Conservation (phyloP, 2,113 vertebrate species). For the Cyphomyrus discorhynchus region DNA sequence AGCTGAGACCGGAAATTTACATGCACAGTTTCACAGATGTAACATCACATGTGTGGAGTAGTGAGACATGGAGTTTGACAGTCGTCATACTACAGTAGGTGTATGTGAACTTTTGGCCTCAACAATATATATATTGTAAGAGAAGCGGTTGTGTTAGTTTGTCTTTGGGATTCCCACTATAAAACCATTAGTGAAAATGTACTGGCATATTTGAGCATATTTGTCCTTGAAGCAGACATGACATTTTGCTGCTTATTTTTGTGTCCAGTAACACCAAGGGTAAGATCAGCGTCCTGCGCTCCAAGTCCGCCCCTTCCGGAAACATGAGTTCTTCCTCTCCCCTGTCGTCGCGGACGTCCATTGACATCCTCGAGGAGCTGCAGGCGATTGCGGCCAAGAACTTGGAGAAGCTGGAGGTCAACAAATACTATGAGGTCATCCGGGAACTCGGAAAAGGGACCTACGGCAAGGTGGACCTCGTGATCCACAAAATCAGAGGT, state of each 20-base stretch:
- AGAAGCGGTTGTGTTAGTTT: background rate
- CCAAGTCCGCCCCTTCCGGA: conserved; percentile 15
- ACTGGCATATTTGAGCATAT: background rate
- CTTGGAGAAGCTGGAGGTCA: conserved; percentile 61
- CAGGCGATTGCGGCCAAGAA: conserved; percentile 65
- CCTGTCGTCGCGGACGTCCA: conserved; percentile 56
- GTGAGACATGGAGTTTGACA: background rate
- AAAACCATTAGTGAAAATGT: background rate
- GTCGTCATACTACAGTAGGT: background rate
- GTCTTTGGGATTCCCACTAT: background rate
- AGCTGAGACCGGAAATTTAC: background rate
- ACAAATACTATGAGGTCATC: conserved; percentile 69
- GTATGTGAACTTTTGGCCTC: background rate
- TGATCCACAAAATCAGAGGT: conserved; percentile 68
- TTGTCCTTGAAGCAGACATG: background rate
- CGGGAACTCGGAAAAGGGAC: conserved; percentile 69
- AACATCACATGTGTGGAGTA: background rate
- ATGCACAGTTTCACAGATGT: background rate
- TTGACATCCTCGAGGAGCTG: conserved; percentile 69
- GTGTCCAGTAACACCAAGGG: conserved; percentile 40
- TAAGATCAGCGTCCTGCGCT: conserved; percentile 16
- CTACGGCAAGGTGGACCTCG: conserved; percentile 70
- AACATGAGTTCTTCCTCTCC: conserved; percentile 68
- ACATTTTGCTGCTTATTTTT: conserved; percentile 15
- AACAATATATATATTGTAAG: background rate